phyloP scores from a whole-genome alignment of 1,140 invertebrate genomes.

The Eufriesea mexicana region DNA sequence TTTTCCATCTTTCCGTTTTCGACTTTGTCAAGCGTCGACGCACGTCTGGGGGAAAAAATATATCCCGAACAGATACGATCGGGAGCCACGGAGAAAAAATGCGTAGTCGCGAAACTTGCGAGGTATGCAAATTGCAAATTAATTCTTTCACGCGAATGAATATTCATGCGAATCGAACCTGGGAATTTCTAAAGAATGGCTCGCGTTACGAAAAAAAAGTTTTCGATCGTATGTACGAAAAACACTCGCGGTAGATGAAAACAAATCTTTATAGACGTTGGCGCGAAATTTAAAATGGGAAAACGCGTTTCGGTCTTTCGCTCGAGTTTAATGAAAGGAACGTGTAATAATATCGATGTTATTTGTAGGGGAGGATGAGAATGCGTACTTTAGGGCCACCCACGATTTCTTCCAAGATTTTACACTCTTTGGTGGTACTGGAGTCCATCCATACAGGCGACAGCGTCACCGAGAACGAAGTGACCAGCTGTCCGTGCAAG shows the following conservation, averaged over 20 bases:
- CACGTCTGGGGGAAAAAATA: slow-evolving; percentile 12
- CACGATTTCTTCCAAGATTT: slow-evolving; percentile 89
- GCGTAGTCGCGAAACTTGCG: too few species aligned
- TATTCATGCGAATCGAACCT: slow-evolving; percentile 8
- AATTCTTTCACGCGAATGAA: slow-evolving; percentile 13
- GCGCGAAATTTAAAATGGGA: neutral
- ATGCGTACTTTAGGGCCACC: slow-evolving; percentile 88
- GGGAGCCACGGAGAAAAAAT: too few species aligned
- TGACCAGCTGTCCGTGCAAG: slow-evolving; percentile 91
- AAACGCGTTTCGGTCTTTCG: neutral
- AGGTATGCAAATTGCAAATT: slow-evolving; percentile 26
- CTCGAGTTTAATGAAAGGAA: neutral
- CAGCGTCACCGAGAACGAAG: slow-evolving; percentile 89
- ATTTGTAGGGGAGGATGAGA: neutral
- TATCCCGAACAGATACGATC: neutral
- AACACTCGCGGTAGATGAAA: neutral
- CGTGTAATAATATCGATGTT: neutral
- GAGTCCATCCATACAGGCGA: slow-evolving; percentile 99
- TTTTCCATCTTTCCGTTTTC: neutral
- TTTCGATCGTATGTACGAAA: neutral
- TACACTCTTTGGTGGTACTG: slow-evolving; percentile 92
- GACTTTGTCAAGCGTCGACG: neutral
- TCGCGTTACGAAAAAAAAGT: neutral
- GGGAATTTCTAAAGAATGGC: neutral
- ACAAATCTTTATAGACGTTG: neutral